Evolutionary conservation across 2,888 invertebrate species (phyloP).

Genomic region (Apodemia zela): DNA sequence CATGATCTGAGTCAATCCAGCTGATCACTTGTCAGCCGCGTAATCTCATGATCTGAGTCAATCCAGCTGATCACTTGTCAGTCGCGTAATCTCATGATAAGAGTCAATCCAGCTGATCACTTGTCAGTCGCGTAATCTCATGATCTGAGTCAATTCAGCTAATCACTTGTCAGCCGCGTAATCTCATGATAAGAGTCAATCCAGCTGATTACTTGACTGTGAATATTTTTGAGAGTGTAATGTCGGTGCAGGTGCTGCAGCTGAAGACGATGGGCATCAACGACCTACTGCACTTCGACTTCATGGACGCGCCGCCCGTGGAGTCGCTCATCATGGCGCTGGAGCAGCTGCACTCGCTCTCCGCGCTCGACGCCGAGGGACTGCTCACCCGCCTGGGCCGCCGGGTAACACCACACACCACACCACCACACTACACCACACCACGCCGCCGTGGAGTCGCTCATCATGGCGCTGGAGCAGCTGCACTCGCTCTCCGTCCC

Average conservation of each 20-base stretch:
- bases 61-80: too few species aligned
- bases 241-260: constrained; percentile 85
- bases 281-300: constrained; percentile 98
- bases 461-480: constrained; percentile 98
- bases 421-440: not conserved
- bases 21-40: too few species aligned
- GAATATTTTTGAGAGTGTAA: not conserved
- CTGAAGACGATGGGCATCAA: constrained; percentile 99
- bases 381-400: constrained; percentile 89
- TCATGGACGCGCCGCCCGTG: constrained; percentile 99
- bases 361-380: constrained; percentile 97
- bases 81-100: too few species aligned
- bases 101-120: too few species aligned
- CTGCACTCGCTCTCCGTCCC: constrained; percentile 97
- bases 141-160: too few species aligned
- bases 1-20: too few species aligned
- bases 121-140: too few species aligned
- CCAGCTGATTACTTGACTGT: too few species aligned
- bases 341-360: constrained; percentile 97
- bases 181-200: too few species aligned
- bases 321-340: constrained; percentile 98
- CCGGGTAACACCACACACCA: constrained; percentile 64
- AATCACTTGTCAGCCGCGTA: too few species aligned
- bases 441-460: constrained; percentile 82
- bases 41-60: too few species aligned